Percentiles rank a stretch among this genome's conserved stretches.
Evolutionary conservation across 2,113 vertebrate genomes (phyloP).

Genomic region (Oxyura jamaicensis): DNA sequence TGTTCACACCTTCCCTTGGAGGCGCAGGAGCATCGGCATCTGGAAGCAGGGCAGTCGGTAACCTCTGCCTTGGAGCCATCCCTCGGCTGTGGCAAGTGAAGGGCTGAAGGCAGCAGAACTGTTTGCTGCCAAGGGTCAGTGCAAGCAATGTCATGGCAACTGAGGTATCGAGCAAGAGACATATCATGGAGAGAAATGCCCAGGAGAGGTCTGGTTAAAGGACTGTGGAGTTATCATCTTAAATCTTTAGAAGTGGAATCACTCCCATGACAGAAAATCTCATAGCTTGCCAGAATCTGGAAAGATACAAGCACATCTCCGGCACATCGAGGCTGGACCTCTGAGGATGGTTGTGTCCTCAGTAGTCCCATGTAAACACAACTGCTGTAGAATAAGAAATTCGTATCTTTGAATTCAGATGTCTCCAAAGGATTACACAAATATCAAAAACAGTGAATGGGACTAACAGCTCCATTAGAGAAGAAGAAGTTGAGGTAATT

Average conservation of each 20-base stretch:
- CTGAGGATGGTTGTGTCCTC: neutral
- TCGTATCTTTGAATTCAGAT: constrained; percentile 34
- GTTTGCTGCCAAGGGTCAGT: neutral
- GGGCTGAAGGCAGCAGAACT: neutral
- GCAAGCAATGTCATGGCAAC: neutral
- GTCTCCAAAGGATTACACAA: constrained; percentile 24
- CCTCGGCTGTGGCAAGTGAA: neutral
- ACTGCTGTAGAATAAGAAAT: constrained; percentile 12
- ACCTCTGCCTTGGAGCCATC: neutral
- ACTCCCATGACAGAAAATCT: neutral
- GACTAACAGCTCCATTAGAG: constrained; percentile 47
- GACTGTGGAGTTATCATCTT: neutral
- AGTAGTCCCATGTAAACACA: neutral
- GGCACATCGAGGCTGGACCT: neutral
- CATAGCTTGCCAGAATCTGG: neutral
- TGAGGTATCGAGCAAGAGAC: neutral
- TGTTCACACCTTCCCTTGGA: too few species aligned
- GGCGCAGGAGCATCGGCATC: neutral
- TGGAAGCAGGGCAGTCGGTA: neutral
- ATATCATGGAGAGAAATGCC: neutral
- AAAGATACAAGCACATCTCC: neutral
- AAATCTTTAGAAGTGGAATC: neutral
- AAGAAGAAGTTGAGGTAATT: constrained; percentile 66
- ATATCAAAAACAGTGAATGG: neutral
- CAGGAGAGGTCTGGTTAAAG: neutral